Evolutionary conservation across 53 echinoderm and acorn worm species (phyloP).

Genomic region (Apostichopus leukothele): DNA sequence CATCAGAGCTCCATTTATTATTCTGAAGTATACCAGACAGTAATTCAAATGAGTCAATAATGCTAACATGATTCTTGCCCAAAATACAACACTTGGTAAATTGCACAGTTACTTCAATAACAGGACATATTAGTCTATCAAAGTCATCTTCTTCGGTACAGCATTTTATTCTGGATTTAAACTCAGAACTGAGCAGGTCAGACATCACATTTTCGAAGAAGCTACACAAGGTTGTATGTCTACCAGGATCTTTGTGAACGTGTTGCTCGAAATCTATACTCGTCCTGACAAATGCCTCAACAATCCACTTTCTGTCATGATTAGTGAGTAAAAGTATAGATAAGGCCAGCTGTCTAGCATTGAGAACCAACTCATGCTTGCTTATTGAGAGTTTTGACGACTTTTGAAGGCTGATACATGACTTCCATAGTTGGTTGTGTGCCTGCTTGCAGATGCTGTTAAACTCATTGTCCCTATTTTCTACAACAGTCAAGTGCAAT

Average conservation of each 20-base stretch:
- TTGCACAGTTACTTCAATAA: constrained; percentile 66
- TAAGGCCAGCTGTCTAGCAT: constrained; percentile 65
- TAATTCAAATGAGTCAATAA: background rate
- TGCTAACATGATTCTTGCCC: constrained; percentile 32
- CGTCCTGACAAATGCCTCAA: constrained; percentile 64
- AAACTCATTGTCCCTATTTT: constrained; percentile 73
- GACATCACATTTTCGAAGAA: constrained; percentile 35
- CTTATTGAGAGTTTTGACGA: constrained; percentile 54
- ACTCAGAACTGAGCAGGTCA: constrained; percentile 24
- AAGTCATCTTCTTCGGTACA: background rate
- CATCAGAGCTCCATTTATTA: background rate
- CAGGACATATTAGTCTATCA: constrained; percentile 40
- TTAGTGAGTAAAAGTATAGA: constrained; percentile 70
- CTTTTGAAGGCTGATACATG: constrained; percentile 71
- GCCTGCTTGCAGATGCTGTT: constrained; percentile 88
- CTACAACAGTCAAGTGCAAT: constrained; percentile 47
- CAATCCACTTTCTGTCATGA: constrained; percentile 71
- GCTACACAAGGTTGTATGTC: constrained; percentile 43
- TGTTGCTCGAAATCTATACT: constrained; percentile 66
- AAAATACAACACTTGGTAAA: constrained; percentile 60
- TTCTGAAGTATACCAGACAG: constrained; percentile 16
- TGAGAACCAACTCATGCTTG: constrained; percentile 66
- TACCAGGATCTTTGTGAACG: constrained; percentile 46
- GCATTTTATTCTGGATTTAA: constrained; percentile 10
- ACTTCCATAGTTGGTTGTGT: constrained; percentile 89